phyloP scores from a whole-genome alignment of 2,113 vertebrate genomes.

The Isichthys henryi region DNA sequence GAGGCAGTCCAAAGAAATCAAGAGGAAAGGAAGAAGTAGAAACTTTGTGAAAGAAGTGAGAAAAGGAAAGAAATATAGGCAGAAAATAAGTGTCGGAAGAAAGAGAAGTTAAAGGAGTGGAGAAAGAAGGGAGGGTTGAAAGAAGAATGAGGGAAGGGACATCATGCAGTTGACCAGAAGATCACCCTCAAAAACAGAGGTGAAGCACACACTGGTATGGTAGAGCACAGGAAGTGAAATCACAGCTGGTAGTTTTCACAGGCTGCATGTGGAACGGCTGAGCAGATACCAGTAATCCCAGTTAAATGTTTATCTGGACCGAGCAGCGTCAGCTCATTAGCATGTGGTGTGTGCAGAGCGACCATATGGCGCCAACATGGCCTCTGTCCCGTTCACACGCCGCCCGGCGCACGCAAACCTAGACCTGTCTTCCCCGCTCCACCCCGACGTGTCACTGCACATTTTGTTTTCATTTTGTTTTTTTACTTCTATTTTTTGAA shows the following conservation, averaged over 20 bases:
- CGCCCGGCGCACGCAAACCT: slow-evolving; percentile 4
- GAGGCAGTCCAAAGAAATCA: slow-evolving; percentile 16
- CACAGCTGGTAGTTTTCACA: background rate
- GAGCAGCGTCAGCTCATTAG: slow-evolving; percentile 37
- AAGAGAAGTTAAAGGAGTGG: background rate
- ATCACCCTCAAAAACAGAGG: background rate
- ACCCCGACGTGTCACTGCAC: background rate
- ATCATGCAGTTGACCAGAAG: background rate
- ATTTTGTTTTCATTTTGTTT: slow-evolving; percentile 9
- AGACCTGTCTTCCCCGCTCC: background rate
- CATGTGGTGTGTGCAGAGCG: slow-evolving; percentile 35
- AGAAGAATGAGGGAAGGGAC: background rate
- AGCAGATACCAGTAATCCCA: background rate
- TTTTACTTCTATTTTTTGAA: slow-evolving; percentile 9
- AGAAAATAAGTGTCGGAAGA: background rate
- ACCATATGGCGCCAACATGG: slow-evolving; percentile 49
- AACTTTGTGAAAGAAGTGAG: slow-evolving; percentile 9
- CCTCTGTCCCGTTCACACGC: slow-evolving; percentile 29
- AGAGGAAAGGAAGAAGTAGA: background rate
- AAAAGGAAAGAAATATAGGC: background rate
- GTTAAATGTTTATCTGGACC: slow-evolving; percentile 35
- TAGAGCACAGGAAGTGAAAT: slow-evolving; percentile 4
- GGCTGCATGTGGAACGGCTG: slow-evolving; percentile 22
- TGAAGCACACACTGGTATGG: slow-evolving; percentile 4
- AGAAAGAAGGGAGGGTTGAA: background rate